phyloP scores from a whole-genome alignment of 2,888 invertebrate genomes.

The Sesia bembeciformis region DNA sequence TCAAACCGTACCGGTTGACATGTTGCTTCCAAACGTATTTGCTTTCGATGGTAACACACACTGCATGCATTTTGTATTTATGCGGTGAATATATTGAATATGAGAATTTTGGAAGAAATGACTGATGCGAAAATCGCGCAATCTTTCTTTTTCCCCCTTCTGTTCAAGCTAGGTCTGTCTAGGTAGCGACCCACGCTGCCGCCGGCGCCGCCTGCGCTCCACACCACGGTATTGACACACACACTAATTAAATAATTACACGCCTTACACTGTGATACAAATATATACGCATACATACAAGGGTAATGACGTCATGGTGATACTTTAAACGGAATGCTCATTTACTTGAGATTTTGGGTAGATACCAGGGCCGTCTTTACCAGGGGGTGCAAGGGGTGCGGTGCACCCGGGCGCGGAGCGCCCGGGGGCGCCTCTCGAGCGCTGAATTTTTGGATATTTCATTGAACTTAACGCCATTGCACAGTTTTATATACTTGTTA shows the following conservation, averaged over 20 bases:
- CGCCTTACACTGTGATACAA: slow-evolving; percentile 6
- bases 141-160: slow-evolving; percentile 60
- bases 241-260: slow-evolving; percentile 10
- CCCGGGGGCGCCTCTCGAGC: too few relatives aligned
- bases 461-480: too few relatives aligned
- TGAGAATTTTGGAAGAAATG: slow-evolving; percentile 60
- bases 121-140: slow-evolving; percentile 71
- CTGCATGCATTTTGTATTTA: slow-evolving; percentile 14
- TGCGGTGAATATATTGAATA: slow-evolving; percentile 20
- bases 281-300: too few relatives aligned
- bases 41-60: slow-evolving; percentile 1
- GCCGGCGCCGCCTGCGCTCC: slow-evolving; percentile 16
- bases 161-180: slow-evolving; percentile 76
- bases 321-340: background rate
- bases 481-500: too few relatives aligned
- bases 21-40: background rate
- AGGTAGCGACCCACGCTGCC: slow-evolving; percentile 62
- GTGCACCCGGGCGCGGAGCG: too few relatives aligned
- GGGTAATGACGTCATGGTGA: too few relatives aligned
- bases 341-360: too few relatives aligned
- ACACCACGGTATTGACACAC: slow-evolving; percentile 6
- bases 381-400: too few relatives aligned
- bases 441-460: too few relatives aligned
- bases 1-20: too few relatives aligned
- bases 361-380: too few relatives aligned